Percentiles rank a stretch among this genome's conserved stretches.
Conservation (phyloP, 1,140 invertebrate genomes). For the Dryas iulia region DNA sequence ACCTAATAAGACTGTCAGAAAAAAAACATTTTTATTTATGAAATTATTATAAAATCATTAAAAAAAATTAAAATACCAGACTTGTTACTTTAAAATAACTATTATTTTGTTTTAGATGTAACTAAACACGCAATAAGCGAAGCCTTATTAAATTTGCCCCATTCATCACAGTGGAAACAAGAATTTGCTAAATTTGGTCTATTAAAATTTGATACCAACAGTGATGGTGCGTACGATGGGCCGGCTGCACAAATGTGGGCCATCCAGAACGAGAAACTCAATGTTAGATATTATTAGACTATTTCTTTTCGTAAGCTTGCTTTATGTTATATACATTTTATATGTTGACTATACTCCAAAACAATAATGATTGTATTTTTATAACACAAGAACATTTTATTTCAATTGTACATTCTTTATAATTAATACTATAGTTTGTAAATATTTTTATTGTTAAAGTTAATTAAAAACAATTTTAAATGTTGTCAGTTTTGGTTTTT, state of each 20-base stretch:
- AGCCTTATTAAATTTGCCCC: conserved; percentile 69
- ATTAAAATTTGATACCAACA: conserved; percentile 78
- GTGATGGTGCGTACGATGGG: conserved; percentile 75
- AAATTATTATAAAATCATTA: too few relatives aligned
- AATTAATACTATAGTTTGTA: background rate
- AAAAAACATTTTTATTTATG: too few relatives aligned
- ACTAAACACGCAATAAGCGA: conserved; percentile 73
- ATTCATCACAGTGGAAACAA: conserved; percentile 71
- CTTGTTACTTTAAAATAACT: background rate
- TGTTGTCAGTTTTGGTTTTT: conserved; percentile 46
- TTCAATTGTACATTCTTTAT: conserved; percentile 14
- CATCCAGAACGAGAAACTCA: conserved; percentile 77
- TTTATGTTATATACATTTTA: conserved; percentile 75
- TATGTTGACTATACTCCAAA: conserved; percentile 72
- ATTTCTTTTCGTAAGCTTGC: conserved; percentile 60
- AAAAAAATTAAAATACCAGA: too few relatives aligned
- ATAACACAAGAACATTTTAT: conserved; percentile 26
- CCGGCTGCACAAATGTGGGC: conserved; percentile 78
- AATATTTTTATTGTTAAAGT: conserved; percentile 20
- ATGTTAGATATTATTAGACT: conserved; percentile 82
- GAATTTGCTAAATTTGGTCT: conserved; percentile 78
- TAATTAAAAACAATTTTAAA: conserved; percentile 51
- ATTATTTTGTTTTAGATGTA: conserved; percentile 65
- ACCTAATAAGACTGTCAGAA: too few relatives aligned
- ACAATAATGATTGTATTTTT: conserved; percentile 10